Evolutionary conservation across 2,113 vertebrate genomes (phyloP).

Genomic region (Carassius carassius): DNA sequence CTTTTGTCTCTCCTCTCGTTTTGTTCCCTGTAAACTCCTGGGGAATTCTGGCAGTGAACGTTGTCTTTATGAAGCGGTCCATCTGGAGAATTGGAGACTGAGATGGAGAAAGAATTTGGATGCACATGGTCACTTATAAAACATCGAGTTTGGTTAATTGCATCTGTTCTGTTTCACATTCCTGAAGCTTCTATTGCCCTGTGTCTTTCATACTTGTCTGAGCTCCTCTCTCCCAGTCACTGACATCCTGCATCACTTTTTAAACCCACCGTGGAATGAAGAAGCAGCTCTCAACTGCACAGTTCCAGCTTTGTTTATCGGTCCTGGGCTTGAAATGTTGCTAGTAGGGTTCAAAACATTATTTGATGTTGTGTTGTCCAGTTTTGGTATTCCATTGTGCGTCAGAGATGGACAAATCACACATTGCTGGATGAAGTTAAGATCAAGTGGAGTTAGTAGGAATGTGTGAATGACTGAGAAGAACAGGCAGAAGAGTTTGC

Average conservation of each 20-base stretch:
- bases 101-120: slow-evolving; percentile 56
- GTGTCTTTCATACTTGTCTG: slow-evolving; percentile 10
- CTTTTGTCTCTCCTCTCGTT: slow-evolving; percentile 36
- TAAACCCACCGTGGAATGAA: neutral
- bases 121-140: slow-evolving; percentile 72
- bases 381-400: neutral
- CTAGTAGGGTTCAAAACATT: neutral
- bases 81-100: slow-evolving; percentile 57
- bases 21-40: slow-evolving; percentile 47
- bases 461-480: slow-evolving; percentile 13
- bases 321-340: neutral
- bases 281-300: neutral
- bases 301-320: neutral
- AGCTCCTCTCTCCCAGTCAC: neutral
- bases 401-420: slow-evolving; percentile 9
- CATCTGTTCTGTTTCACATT: slow-evolving; percentile 58
- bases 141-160: slow-evolving; percentile 65
- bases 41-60: slow-evolving; percentile 49
- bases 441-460: slow-evolving; percentile 13
- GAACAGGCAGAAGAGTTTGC: neutral
- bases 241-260: slow-evolving; percentile 31
- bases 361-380: slow-evolving; percentile 20
- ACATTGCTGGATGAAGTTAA: slow-evolving; percentile 22
- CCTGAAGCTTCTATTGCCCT: slow-evolving; percentile 52
- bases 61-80: slow-evolving; percentile 45